These are phyloP conservation scores for Agriopis marginaria DNA, from an alignment of 2,888 invertebrate species.

Conservation along the genomic window DNA sequence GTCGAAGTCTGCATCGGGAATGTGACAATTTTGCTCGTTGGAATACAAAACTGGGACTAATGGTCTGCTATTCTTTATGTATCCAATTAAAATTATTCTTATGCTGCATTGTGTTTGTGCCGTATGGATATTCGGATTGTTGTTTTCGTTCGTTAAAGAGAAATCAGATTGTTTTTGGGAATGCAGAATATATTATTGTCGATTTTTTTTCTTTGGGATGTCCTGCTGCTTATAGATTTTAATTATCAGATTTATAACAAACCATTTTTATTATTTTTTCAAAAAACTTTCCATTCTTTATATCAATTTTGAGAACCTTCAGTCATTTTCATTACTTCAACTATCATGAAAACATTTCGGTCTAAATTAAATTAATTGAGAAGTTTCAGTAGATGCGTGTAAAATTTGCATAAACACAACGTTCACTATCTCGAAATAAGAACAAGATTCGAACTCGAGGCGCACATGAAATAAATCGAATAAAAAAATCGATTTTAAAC, in stretches of 20 bases:
- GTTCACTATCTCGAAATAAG: constrained; percentile 78
- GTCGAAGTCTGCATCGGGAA: constrained; percentile 55
- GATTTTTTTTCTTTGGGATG: background rate
- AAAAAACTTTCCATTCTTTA: background rate
- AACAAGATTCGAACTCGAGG: constrained; percentile 74
- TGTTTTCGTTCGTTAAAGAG: constrained; percentile 6
- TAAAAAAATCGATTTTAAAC: constrained; percentile 85
- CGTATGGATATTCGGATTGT: constrained; percentile 28
- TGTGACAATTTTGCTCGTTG: constrained; percentile 79
- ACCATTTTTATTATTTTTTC: no score
- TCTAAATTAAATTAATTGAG: constrained; percentile 78
- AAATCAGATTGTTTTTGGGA: constrained; percentile 13
- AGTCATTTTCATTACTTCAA: background rate
- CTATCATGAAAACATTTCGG: constrained; percentile 36
- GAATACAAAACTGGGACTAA: constrained; percentile 73
- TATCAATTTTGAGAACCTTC: background rate
- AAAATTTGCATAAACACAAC: constrained; percentile 84
- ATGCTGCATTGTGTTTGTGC: constrained; percentile 38
- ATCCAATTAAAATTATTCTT: constrained; percentile 77
- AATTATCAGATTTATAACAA: background rate
- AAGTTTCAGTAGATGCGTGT: constrained; percentile 83
- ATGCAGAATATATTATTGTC: background rate
- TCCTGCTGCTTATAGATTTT: background rate
- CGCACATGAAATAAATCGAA: constrained; percentile 81
- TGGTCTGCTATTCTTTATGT: constrained; percentile 72